Evolutionary conservation across 2,113 vertebrate genomes (phyloP), one percentile per base, ranked within the genome.

Genomic region (Megatriorchis doriae): DNA sequence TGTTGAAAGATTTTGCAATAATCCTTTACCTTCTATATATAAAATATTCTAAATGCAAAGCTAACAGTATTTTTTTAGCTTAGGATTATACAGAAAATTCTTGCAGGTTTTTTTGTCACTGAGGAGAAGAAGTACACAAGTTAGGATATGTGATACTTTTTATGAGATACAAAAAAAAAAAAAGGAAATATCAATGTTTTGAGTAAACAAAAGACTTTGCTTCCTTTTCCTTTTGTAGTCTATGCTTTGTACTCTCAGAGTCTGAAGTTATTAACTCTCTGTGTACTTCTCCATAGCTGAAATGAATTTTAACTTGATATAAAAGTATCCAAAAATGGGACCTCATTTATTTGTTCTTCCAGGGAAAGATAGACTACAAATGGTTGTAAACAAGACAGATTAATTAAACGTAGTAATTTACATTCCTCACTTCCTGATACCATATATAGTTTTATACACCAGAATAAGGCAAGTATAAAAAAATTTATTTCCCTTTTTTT

Each of bases 1-100:
- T 65, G 43, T 66, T 88, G 77, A 86, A 78, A 91, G 81, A 88
- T 58, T 95, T 93, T 80, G 27, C 36, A 87, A 85, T 90, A 96
- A 96, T 95, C 58, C 45, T 86, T 94, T 86, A 77, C 61, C 63
- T 93, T 81, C 81, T 94, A 8, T 73, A 38, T 38, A 73, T 56
- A 85, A 80, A 75, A 90, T 40, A 78, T 62, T 77, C 22, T 55
- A 74, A 80, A 88, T 62, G 29, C 36, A 83, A 80, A 95, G 7
- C 11, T 77, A 88, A 42, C 61, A 17, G 13, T 7, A 3, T 16
- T 55, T 56, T n/a, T 84, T 40, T 72, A 5, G 2, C 15, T 34
- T 58, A 58, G 34, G 42, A 67, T 81, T 81, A 40, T 26, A 38
- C 11, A 71, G 38, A 90, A 55, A 74, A 80, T 59, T 80, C 20